Percentiles rank a stretch among this genome's conserved stretches.
These are phyloP conservation scores for Puntigrus tetrazona DNA, from an alignment of 2,113 vertebrate species.

Conservation along the genomic window DNA sequence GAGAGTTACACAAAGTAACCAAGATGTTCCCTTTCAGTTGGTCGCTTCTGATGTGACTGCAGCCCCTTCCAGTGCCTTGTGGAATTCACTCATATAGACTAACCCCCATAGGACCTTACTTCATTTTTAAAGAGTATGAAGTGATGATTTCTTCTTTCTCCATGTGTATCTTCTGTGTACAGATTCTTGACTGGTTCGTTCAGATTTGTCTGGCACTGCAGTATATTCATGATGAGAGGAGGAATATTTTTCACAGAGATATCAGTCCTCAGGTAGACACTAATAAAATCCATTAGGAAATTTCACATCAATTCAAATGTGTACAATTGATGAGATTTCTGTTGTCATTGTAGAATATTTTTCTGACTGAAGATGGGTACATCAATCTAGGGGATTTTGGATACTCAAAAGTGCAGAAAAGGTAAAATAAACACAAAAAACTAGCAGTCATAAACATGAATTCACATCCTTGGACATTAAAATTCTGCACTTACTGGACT, in stretches of 20 bases:
- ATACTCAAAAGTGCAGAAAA: not conserved
- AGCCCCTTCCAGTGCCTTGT: too few species aligned
- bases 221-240: not conserved
- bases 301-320: not conserved
- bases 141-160: not conserved
- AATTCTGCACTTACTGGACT: too few species aligned
- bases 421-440: not conserved
- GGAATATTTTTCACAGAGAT: not conserved
- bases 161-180: not conserved
- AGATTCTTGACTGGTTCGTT: not conserved
- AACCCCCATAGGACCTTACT: too few species aligned
- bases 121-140: too few species aligned
- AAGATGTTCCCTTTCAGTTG: too few species aligned
- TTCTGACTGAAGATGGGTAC: not conserved
- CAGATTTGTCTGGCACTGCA: not conserved
- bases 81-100: too few species aligned
- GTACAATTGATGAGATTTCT: not conserved
- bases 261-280: not conserved
- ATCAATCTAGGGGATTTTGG: conserved; percentile 8
- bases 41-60: too few species aligned
- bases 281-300: not conserved
- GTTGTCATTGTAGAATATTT: not conserved
- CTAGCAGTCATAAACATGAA: too few species aligned
- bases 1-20: too few species aligned
- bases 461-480: too few species aligned